These are phyloP conservation scores for Nephrocerus scutellatus DNA, from an alignment of 2,888 invertebrate species.

Conservation along the genomic window DNA sequence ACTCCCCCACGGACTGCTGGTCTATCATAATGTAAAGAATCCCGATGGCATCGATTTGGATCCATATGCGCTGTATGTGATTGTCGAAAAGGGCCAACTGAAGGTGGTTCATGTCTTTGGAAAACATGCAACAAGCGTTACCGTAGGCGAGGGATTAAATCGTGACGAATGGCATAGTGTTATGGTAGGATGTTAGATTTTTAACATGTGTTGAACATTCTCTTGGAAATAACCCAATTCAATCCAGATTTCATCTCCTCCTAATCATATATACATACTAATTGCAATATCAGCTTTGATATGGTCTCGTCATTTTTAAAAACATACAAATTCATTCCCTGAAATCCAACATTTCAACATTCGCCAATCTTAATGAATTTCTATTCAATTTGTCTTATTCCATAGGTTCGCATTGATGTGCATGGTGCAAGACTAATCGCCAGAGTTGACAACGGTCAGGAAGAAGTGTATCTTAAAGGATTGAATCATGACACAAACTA, in stretches of 20 bases:
- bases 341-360: neutral
- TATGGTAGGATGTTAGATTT: slow-evolving; percentile 52
- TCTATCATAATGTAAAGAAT: slow-evolving; percentile 86
- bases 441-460: slow-evolving; percentile 74
- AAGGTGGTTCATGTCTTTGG: slow-evolving; percentile 90
- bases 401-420: slow-evolving; percentile 71
- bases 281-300: no score
- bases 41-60: slow-evolving; percentile 70
- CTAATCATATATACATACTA: no score
- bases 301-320: no score
- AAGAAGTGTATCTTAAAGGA: slow-evolving; percentile 76
- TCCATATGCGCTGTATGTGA: slow-evolving; percentile 84
- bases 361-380: neutral
- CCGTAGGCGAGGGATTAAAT: slow-evolving; percentile 81
- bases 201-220: no score
- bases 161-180: slow-evolving; percentile 88
- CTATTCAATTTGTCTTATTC: slow-evolving; percentile 17
- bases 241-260: no score
- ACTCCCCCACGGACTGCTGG: slow-evolving; percentile 77
- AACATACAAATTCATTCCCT: no score
- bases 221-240: no score
- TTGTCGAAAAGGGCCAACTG: slow-evolving; percentile 84
- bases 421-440: slow-evolving; percentile 78
- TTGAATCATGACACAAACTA: slow-evolving; percentile 78
- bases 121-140: slow-evolving; percentile 72